Percentiles rank a stretch among this genome's conserved stretches.
These are phyloP conservation scores for Pandion haliaetus DNA, from an alignment of 2,113 vertebrate genomes.

Conservation along the genomic window DNA sequence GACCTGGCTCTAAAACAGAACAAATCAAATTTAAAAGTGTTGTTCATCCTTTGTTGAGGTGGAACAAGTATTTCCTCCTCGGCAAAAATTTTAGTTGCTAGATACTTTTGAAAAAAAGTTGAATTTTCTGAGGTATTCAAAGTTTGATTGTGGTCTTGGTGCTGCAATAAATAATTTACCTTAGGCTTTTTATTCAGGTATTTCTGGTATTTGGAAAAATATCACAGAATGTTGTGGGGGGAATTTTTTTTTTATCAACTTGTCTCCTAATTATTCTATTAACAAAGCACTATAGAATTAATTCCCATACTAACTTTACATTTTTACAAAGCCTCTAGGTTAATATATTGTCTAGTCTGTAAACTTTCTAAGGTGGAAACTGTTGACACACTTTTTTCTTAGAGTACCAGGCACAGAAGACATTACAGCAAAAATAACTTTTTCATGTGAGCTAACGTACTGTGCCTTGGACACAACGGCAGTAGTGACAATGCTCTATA, in stretches of 20 bases:
- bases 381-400: not conserved
- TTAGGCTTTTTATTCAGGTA: not conserved
- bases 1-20: not conserved
- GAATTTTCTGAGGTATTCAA: not conserved
- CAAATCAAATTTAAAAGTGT: not conserved
- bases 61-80: not conserved
- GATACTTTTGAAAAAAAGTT: not conserved
- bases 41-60: not conserved
- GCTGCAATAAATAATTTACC: not conserved
- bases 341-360: not conserved
- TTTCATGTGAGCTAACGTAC: not conserved
- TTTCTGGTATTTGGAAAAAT: not conserved
- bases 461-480: not conserved
- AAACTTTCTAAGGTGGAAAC: not conserved
- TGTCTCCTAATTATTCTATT: not conserved
- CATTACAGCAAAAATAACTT: not conserved
- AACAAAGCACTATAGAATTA: not conserved
- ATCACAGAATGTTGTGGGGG: fast-evolving
- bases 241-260: not conserved
- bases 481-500: not conserved
- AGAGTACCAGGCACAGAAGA: not conserved
- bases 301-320: not conserved
- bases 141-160: not conserved
- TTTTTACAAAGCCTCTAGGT: not conserved
- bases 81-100: not conserved